Base-by-base conservation (phyloP, 2,888 invertebrate species). In the Epirrhoe alternata region DNA sequence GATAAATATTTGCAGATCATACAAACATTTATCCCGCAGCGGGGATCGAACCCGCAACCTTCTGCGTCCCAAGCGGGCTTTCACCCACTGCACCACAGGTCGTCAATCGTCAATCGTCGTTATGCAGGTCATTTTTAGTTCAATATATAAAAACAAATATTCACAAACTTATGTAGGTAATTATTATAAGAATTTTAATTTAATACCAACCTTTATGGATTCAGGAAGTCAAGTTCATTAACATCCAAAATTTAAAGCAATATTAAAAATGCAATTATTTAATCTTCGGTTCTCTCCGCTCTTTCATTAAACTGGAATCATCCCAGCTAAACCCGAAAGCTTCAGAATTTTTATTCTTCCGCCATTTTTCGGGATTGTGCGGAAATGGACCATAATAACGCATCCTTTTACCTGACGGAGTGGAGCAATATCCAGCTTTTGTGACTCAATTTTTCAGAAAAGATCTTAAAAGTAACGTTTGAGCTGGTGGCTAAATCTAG, bases 301-400 rank as follows among this genome's bases (percentile, higher is more conserved):
- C 51, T 68, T 64, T 68, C 64, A 68, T 64, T 68, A 64, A 64
- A 68, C 56, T 16, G 64, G 67, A 50, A 64, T 64, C 56, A 68
- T 61, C 67, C 50, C 55, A 5, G 33, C 42, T 58, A 53, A 61
- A 58, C 35, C 53, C 24, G 33, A 61, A 53, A 61, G 61, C 60
- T 54, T 51, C 33, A 49, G 54, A 24, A 14, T 35, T 45, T 52
- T 47, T n/a, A 50, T 64, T 61, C 54, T 54, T 61, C 47, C 56
- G 42, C 55, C 42, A 64, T 61, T 64, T 59, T 60, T 50, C 50
- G 54, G 33, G 33, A 56, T 67, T 60, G 47, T 38, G 10, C 17
- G 42, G 35, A 57, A 50, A 66, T 61, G 55, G 45, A 24, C 4
- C 52, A 45, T 57, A 53, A 49, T 60, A 59, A 61, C 61, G 62